Base-by-base conservation (phyloP, 2,797 vertebrate genomes). In the Enteromius thamalakanensis region DNA sequence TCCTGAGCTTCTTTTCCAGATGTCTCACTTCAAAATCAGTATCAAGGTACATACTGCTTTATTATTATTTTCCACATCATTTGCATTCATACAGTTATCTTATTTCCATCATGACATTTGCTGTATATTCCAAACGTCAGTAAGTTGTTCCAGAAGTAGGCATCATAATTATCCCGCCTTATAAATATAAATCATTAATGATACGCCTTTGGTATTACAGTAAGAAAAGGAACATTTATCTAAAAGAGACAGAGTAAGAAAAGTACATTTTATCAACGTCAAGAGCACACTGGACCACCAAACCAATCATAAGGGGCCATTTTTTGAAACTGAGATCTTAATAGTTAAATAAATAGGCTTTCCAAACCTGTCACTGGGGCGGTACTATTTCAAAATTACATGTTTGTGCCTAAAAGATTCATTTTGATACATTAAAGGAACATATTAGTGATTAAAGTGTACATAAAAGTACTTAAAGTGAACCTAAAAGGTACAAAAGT, bases 61-160 rank as follows among this genome's bases (percentile, higher is more conserved):
- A 37, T 15, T 55, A 4, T n/a, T 34, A 21, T 12, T 21, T 51
- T 12, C 21, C 26, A 34, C 45, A 6, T 29, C 6, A 47, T 71
- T 71, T 45, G 9, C 21, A 55, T 45, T 26, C 42, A 72, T 47
- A 32, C 70, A 65, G 26, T 34, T 37, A 67, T 29, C 45, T 72
- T 51, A 32, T 51, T 51, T 51, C 70, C 17, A 32, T 74, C 47
- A 34, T 55, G 6, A 15, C 32, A 23, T 55, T 55, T 8, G 34
- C 32, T 37, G 32, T 37, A 29, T 21, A 29, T 9, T 21, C 15
- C 7, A 21, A 34, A 65, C 19, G 7, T 15, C 34, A 65, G 29
- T 65, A 34, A 67, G 60, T 64, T 32, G 26, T 72, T 72, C 26
- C 70, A 72, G 21, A 72, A 12, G 49, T 55, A 67, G 64, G 7